Percentiles rank a stretch among this genome's conserved stretches.
Evolutionary conservation across 2,113 vertebrate genomes (phyloP).

Genomic region (Scomber japonicus): DNA sequence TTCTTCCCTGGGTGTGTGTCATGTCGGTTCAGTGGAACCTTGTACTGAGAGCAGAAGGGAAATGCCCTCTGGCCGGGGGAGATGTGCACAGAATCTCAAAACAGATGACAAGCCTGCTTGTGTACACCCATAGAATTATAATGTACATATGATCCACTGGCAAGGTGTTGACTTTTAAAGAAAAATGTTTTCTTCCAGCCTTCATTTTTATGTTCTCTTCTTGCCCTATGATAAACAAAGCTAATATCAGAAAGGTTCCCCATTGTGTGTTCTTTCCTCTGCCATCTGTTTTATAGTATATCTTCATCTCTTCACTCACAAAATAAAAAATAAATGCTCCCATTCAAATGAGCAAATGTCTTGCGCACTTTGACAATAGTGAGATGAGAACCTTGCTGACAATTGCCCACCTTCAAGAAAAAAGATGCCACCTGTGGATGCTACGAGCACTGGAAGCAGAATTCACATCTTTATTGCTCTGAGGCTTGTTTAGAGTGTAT

Average conservation of each 20-base stretch:
- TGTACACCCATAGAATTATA: constrained; percentile 56
- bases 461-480: constrained; percentile 46
- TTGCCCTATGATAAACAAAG: constrained; percentile 75
- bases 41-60: constrained; percentile 65
- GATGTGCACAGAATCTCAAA: constrained; percentile 74
- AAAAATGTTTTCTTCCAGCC: constrained; percentile 5
- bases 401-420: not conserved
- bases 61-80: constrained; percentile 65
- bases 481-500: constrained; percentile 68
- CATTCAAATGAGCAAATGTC: constrained; percentile 1
- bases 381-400: constrained; percentile 15
- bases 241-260: constrained; percentile 76
- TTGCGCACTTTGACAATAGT: not conserved
- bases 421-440: constrained; percentile 60
- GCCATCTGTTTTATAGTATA: constrained; percentile 77
- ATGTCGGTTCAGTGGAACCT: constrained; percentile 65
- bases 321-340: constrained; percentile 14
- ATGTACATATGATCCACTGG: constrained; percentile 44
- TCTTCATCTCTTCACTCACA: not conserved
- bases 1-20: constrained; percentile 51
- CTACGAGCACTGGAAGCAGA: constrained; percentile 40
- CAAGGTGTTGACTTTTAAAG: constrained; percentile 30
- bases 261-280: constrained; percentile 72
- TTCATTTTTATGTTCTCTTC: constrained; percentile 28
- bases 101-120: constrained; percentile 54